Percentiles rank a stretch among this genome's conserved stretches.
Evolutionary conservation across 2,797 vertebrate genomes (phyloP).

Genomic region (Microhierax caerulescens): DNA sequence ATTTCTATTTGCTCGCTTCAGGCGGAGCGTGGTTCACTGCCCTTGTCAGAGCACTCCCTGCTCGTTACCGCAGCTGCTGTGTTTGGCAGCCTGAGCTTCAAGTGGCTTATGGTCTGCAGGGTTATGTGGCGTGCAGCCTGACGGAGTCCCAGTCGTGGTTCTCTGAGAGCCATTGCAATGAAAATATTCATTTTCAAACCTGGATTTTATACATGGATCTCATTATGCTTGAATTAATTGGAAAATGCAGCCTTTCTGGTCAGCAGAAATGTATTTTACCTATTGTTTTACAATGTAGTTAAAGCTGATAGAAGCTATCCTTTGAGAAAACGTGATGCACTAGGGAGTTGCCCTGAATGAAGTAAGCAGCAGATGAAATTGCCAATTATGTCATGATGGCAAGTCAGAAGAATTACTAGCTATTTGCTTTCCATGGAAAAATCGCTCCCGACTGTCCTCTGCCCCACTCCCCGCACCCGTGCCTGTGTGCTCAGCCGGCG

Average conservation of each 20-base stretch:
- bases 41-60: not conserved
- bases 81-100: not conserved
- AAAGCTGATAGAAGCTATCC: not conserved
- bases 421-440: not conserved
- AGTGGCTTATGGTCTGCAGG: not conserved
- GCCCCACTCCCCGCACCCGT: not conserved
- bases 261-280: not conserved
- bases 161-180: not conserved
- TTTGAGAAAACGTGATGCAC: not conserved
- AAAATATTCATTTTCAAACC: not conserved
- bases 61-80: not conserved
- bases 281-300: not conserved
- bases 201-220: not conserved
- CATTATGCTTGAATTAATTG: not conserved
- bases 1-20: not conserved
- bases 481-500: not conserved
- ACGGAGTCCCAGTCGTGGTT: not conserved
- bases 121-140: not conserved
- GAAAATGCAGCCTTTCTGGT: not conserved
- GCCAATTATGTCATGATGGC: not conserved
- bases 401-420: not conserved
- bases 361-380: not conserved
- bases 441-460: not conserved
- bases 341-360: constrained; percentile 16
- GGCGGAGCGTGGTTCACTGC: rapidly evolving